Percentiles rank a stretch among this genome's conserved stretches.
These are phyloP conservation scores for Zele albiditarsus DNA, from an alignment of 2,888 invertebrate species.

Conservation along the genomic window DNA sequence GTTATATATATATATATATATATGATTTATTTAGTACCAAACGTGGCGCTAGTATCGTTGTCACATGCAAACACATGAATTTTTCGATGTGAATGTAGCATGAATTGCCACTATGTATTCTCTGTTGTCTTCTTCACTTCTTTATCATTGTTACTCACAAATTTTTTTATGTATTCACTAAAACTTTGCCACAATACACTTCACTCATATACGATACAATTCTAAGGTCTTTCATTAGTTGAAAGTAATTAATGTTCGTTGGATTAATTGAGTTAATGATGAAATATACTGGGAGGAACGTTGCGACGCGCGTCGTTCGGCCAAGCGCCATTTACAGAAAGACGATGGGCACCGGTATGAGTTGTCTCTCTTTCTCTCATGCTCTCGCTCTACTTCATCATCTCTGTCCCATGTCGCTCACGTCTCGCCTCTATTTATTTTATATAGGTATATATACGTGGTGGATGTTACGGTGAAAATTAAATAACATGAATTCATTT, in stretches of 20 bases:
- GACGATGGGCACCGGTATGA: neutral
- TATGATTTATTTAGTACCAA: slow-evolving; percentile 10
- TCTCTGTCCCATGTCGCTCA: neutral
- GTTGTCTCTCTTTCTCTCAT: neutral
- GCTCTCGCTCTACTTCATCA: neutral
- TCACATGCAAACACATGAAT: slow-evolving; percentile 18
- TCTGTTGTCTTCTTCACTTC: neutral
- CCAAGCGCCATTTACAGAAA: slow-evolving; percentile 38
- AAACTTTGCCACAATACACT: neutral
- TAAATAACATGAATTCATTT: no score
- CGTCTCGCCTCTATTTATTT: no score
- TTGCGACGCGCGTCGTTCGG: slow-evolving; percentile 15
- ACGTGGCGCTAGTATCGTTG: slow-evolving; percentile 28
- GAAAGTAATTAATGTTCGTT: slow-evolving; percentile 2
- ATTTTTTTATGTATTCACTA: neutral
- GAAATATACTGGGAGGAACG: neutral
- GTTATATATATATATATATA: neutral
- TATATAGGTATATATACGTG: no score
- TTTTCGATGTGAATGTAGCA: neutral
- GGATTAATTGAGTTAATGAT: neutral
- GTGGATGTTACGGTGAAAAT: no score
- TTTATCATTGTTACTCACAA: neutral
- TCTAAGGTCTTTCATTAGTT: neutral
- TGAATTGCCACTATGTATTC: slow-evolving; percentile 1
- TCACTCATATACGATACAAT: neutral